Base-by-base conservation (phyloP, 1,140 invertebrate genomes). In the Drosophila miranda region DNA sequence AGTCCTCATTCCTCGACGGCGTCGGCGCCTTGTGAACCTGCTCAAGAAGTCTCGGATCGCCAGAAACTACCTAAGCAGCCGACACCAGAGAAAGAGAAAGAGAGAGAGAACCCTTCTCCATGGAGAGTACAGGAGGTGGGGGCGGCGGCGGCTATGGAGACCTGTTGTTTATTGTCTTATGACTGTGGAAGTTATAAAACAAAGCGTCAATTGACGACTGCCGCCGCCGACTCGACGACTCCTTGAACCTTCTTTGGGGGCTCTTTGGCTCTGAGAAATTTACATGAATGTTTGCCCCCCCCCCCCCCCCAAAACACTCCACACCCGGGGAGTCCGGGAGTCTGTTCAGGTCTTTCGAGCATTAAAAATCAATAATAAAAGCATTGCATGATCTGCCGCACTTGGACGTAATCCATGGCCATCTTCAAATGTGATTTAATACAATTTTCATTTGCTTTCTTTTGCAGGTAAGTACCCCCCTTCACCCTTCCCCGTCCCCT, bases 141-240 rank as follows among this genome's bases (percentile, higher is more conserved):
- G 49, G 69, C 46, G 70, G 14, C 66, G 2, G 4, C 23, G 23
- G 5, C 23, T 3, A 5, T 4, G 5, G 45, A 66, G 59, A 75
- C 71, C 49, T 57, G 80, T 77, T 84, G 80, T 86, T 84, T 80
- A 84, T 86, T 84, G 78, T 77, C 81, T 84, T 80, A 76, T 66
- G 77, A 67, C 76, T 67, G 78, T n/a, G 74, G 74, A 87, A 87
- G 82, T 81, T 87, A 86, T 86, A 87, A 86, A 86, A 86, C 81
- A 86, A 86, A 86, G 81, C 81, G 82, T 86, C 82, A 87, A 86
- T 87, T 86, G 82, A 87, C 82, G 23, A 26, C 23, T 26, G 23
- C 23, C 23, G 23, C 3, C 21, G 21, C 23, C 4, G 56, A 68
- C 23, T 26, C 23, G 23, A 6, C 64, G 23, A 26, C 64, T 68